Base-by-base conservation (phyloP, 2,888 invertebrate species). In the Panopea generosa region DNA sequence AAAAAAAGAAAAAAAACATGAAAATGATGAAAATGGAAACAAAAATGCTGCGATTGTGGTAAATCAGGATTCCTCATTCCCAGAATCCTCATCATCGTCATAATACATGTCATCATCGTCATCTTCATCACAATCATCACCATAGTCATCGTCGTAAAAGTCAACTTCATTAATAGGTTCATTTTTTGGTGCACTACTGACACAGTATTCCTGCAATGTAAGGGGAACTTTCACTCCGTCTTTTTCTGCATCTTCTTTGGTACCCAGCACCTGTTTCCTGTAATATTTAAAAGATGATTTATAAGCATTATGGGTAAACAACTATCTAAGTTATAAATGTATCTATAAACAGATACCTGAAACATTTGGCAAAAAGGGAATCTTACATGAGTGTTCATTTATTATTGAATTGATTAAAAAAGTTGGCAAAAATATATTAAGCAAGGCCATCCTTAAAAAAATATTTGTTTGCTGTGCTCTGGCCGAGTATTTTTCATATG, bases 161-260 rank as follows among this genome's bases (percentile, higher is more conserved):
- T 89, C 90, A 55, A 88, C 86, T 65, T 88, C 87, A 62, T 86
- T 86, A 72, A 87, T 84, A 49, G 84, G 81, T 56, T 85, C 84
- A 43, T 97, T 96, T 94, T 88, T 97, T 85, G 97, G 96, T 93
- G 96, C 96, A 53, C 97, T 96, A 79, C 94, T 94, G 91, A 99
- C 97, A 94, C 99, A 99, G 93, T 99, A 99, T 93, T 99, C 99
- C 94, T 99, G 99, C 91, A 99, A 94, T 2, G 99, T 99, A 87
- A 97, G 95, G 14, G 99, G 99, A 87, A 99, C 99, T 65, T 96
- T 96, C 82, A 99, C 98, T 84, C 98, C 98, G 93, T 99, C 99
- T 83, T 96, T 96, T 92, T 98, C 98, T 0, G 99, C 99, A 84
- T 99, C 99, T 60, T 96, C 95, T 91, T 98, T 96, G 38, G 99